Evolutionary conservation across 2,888 invertebrate species (phyloP).

Genomic region (Gymnocheta viridis): DNA sequence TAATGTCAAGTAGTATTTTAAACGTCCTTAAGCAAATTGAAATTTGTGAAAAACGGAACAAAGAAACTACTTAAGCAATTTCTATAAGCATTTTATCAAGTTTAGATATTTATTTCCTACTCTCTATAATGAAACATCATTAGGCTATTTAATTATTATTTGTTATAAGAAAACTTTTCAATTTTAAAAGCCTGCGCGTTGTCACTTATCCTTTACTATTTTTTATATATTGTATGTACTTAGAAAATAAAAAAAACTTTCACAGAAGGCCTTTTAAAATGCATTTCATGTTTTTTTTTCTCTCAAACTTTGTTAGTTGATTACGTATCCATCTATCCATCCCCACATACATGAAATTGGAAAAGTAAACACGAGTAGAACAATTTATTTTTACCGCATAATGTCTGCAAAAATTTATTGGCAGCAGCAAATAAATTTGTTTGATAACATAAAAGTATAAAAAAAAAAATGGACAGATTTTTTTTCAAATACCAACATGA

Average conservation of each 20-base stretch:
- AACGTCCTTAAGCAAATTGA: constrained; percentile 55
- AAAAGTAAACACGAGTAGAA: constrained; percentile 26
- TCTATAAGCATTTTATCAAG: constrained; percentile 48
- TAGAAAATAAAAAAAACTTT: constrained; percentile 22
- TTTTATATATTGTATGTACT: neutral
- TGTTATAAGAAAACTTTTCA: constrained; percentile 44
- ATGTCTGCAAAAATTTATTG: constrained; percentile 56
- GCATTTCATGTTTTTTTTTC: constrained; percentile 49
- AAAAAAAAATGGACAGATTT: constrained; percentile 25
- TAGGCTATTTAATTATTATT: constrained; percentile 17
- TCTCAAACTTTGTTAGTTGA: constrained; percentile 26
- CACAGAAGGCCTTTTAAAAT: constrained; percentile 50
- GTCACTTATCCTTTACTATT: constrained; percentile 47
- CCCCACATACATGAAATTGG: neutral
- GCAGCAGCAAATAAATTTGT: constrained; percentile 19
- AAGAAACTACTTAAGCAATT: neutral
- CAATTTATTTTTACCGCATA: constrained; percentile 50
- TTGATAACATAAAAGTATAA: constrained; percentile 12
- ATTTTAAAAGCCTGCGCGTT: constrained; percentile 25
- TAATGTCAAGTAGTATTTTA: constrained; percentile 49
- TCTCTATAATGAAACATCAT: constrained; percentile 15
- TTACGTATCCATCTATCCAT: constrained; percentile 27
- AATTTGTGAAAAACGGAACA: constrained; percentile 1
- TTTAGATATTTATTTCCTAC: neutral
- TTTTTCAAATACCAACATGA: neutral